Evolutionary conservation across 2,113 vertebrate species (phyloP).

Genomic region (Sylvietta virens): DNA sequence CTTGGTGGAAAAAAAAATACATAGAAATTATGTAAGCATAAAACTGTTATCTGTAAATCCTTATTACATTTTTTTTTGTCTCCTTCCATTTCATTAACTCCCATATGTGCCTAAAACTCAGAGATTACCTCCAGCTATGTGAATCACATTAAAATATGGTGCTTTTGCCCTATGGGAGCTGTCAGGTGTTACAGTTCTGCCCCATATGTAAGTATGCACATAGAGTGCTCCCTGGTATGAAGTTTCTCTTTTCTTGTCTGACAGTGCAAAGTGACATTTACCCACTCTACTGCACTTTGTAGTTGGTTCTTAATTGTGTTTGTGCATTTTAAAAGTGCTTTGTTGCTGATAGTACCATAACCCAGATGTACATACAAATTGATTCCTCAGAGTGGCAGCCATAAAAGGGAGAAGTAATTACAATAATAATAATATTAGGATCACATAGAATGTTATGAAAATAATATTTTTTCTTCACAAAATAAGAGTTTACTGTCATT

Average conservation of each 20-base stretch:
- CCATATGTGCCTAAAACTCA: background rate
- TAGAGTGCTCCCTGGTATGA: background rate
- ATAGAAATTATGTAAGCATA: background rate
- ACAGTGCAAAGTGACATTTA: background rate
- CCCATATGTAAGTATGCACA: accelerated
- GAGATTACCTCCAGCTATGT: background rate
- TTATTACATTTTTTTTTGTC: background rate
- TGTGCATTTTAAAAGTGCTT: background rate
- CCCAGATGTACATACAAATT: background rate
- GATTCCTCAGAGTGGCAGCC: background rate
- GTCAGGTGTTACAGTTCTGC: background rate
- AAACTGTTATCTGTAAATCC: background rate
- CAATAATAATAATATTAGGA: background rate
- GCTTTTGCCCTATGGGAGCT: background rate
- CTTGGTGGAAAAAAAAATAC: background rate
- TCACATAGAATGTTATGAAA: background rate
- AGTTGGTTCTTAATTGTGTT: background rate
- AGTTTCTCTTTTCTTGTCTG: background rate
- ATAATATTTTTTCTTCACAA: background rate
- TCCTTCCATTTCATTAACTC: background rate
- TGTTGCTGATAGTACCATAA: background rate
- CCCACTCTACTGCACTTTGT: background rate
- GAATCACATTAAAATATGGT: background rate
- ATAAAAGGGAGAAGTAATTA: background rate
- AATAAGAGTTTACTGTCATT: background rate